Evolutionary conservation across 2,113 vertebrate genomes (phyloP), one percentile per base, ranked within the genome.

Genomic region (Prunella fulvescens): DNA sequence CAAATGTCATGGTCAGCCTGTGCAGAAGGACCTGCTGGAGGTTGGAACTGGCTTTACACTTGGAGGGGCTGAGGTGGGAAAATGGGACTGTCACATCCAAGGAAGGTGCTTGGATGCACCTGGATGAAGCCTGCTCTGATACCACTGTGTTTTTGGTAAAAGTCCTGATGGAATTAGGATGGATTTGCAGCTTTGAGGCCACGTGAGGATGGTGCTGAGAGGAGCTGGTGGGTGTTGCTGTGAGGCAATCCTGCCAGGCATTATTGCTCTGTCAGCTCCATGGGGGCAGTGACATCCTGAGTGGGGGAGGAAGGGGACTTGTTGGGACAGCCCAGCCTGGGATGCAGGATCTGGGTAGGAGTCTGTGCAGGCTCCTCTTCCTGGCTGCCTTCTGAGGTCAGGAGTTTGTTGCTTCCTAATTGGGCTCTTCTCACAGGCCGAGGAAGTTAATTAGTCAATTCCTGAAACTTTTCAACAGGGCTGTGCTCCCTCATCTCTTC

Each of bases 301-400:
- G 82, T 93, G 92, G 88, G 86, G 44, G 91, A 90, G 82, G 86
- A 94, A 39, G 42, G 82, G 90, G 91, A 91, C 95, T 94, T 96
- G 95, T 93, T 64, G 56, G 76, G 87, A 94, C 95, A 96, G 72
- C 88, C 87, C 84, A 48, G n/a, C n/a, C 50, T 60, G 64, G 33
- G 48, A 65, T 65, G 50, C 54, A 77, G 57, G 26, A 50, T 86
- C 58, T 1, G 3, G 28, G 54, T 26, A 73, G 62, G 58, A 93
- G 66, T 47, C 85, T 95, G 58, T 86, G 58, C 40, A 88, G 64
- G 54, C 60, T 87, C 26, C 60, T 39, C 62, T 29, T 92, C 37
- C 81, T 82, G 93, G 35, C 40, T 69, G 51, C 57, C 69, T 69
- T 80, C 76, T 94, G 83, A 94, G 92, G 91, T 96, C 83, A 88